Percentiles rank a stretch among this genome's conserved stretches.
phyloP scores from a whole-genome alignment of 2,888 invertebrate genomes.

The Agrochola lota region DNA sequence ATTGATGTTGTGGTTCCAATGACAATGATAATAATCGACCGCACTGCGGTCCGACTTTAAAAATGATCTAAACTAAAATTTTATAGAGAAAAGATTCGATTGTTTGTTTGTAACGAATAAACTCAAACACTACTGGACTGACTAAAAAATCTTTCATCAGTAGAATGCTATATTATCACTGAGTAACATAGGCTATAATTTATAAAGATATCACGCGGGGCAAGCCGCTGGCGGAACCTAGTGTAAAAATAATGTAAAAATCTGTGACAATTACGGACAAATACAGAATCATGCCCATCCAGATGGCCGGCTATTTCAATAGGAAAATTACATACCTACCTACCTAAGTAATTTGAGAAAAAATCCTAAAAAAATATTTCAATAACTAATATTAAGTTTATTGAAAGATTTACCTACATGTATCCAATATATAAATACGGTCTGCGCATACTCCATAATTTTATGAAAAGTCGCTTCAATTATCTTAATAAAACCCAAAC shows the following conservation, averaged over 20 bases:
- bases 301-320: not conserved
- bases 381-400: conserved; percentile 8
- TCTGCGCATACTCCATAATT: conserved; percentile 28
- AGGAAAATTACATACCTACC: not conserved
- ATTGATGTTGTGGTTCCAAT: conserved; percentile 29
- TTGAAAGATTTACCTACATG: conserved; percentile 31
- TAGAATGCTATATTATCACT: too few relatives aligned
- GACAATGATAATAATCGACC: conserved; percentile 24
- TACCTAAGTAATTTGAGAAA: not conserved
- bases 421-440: conserved; percentile 12
- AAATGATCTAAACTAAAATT: not conserved
- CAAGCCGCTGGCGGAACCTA: too few relatives aligned
- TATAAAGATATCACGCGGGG: too few relatives aligned
- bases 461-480: conserved; percentile 31
- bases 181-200: too few relatives aligned
- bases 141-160: too few relatives aligned
- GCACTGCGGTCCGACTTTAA: not conserved
- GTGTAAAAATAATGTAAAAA: too few relatives aligned
- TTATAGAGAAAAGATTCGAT: too few relatives aligned
- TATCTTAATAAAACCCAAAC: conserved; percentile 50
- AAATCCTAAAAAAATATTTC: not conserved
- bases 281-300: not conserved
- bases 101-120: too few relatives aligned
- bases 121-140: too few relatives aligned
- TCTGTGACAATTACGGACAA: not conserved